These are phyloP conservation scores for Mobula birostris DNA, from an alignment of 2,113 vertebrate species.

Conservation along the genomic window DNA sequence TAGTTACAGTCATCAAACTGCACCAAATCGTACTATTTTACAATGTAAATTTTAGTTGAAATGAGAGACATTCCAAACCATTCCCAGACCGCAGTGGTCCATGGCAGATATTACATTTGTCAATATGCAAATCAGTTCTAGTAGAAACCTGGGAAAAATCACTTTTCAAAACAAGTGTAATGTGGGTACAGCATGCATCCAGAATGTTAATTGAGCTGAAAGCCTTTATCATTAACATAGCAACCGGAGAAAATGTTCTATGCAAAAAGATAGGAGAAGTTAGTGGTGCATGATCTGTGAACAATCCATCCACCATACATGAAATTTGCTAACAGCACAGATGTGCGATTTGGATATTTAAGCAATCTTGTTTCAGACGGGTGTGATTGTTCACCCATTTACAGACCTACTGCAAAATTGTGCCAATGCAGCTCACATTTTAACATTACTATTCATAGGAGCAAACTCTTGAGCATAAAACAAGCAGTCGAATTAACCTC, in stretches of 20 bases:
- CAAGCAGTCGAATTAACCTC: not conserved
- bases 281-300: not conserved
- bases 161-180: too few relatives aligned
- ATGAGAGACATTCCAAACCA: too few relatives aligned
- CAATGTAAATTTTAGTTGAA: too few relatives aligned
- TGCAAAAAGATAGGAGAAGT: not conserved
- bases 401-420: not conserved
- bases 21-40: not conserved
- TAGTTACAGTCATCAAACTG: not conserved
- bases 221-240: not conserved
- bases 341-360: not conserved
- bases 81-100: too few relatives aligned
- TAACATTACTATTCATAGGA: not conserved
- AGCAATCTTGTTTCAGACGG: not conserved
- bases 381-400: not conserved
- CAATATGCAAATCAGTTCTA: too few relatives aligned
- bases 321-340: not conserved
- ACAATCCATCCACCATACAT: not conserved
- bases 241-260: not conserved
- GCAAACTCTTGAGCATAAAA: not conserved
- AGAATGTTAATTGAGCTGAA: too few relatives aligned
- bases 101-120: too few relatives aligned
- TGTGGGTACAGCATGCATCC: too few relatives aligned
- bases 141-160: too few relatives aligned
- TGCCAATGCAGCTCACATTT: not conserved